These are phyloP conservation scores for Trissolcus basalis DNA, from an alignment of 1,140 invertebrate species.

Conservation along the genomic window DNA sequence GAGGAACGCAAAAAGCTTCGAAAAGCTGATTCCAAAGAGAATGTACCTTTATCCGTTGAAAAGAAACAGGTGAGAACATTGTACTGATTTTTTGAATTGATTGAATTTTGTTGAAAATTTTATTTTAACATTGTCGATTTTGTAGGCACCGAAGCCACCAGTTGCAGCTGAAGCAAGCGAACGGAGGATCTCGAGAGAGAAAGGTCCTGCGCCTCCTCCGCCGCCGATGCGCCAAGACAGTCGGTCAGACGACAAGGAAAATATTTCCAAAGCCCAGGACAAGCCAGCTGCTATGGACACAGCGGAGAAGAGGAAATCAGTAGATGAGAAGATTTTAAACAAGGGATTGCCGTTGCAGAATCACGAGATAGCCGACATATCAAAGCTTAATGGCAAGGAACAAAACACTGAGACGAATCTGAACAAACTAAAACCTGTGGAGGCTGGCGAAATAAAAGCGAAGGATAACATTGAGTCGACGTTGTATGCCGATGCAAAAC, in stretches of 20 bases:
- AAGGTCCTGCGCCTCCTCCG: constrained; percentile 77
- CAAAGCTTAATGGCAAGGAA: constrained; percentile 52
- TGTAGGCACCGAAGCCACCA: constrained; percentile 74
- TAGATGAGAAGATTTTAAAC: constrained; percentile 33
- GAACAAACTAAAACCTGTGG: constrained; percentile 14
- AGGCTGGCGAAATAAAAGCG: constrained; percentile 15
- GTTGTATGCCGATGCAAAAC: constrained; percentile 59
- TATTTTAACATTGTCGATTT: not conserved
- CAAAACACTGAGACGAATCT: constrained; percentile 15
- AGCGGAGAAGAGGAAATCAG: constrained; percentile 31
- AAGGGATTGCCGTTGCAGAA: constrained; percentile 26
- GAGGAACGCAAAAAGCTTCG: constrained; percentile 75
- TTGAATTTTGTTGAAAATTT: not conserved
- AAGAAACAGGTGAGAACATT: constrained; percentile 74
- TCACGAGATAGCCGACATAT: constrained; percentile 23
- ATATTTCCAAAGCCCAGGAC: constrained; percentile 51
- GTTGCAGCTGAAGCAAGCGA: constrained; percentile 65
- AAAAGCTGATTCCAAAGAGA: constrained; percentile 75
- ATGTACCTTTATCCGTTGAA: constrained; percentile 71
- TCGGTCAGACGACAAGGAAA: constrained; percentile 66
- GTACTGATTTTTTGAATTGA: not conserved
- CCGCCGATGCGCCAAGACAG: constrained; percentile 68
- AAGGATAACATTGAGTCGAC: constrained; percentile 44
- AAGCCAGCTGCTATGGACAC: constrained; percentile 58
- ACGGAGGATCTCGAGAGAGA: constrained; percentile 74